Base-by-base conservation (phyloP, 1,140 invertebrate species). In the Pteromalus puparum region DNA sequence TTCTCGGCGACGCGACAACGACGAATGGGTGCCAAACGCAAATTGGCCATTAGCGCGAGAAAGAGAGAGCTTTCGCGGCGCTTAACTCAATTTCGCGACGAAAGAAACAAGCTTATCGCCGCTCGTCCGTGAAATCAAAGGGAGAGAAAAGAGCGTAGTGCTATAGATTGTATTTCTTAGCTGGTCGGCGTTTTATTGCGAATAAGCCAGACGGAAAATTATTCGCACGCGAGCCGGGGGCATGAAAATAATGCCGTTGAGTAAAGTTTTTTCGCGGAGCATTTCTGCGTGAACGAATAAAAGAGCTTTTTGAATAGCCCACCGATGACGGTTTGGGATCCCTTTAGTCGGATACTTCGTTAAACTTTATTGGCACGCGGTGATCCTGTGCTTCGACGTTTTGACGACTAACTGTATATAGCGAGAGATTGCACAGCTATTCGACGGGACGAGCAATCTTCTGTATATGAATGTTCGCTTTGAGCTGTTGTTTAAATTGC, bases 141-240 rank as follows among this genome's bases (percentile, higher is more conserved):
- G 24, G 67, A 26, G 15, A 48, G 46, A 48, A 48, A 48, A 48
- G 46, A 48, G 10, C 1, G 18, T 13, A 18, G 15, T 21, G 5
- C 48, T 53, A n/a, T n/a, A 53, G 72, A 85, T 85, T 85, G 30
- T 24, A 75, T 85, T 53, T 53, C 48, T 53, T 53, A 0, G 67
- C 26, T 68, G 30, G 30, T 28, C 74, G 21, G 28, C 67, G 84
- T 72, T 46, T 75, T 68, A 81, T 76, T 85, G 72, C 70, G 46
- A 76, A 68, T 34, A 34, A 34, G 83, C 24, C 24, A 81, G 24
- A 75, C 38, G 77, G 53, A 75, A 81, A 85, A 83, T 83, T 83
- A 83, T 83, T 83, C 34, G 65, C 26, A 12, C 3, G 18, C 6
- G 76, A 53, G 38, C 77, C 65, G 24, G 38, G 24, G 46, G 26